These are phyloP conservation scores for Leptopilina drosophilae DNA, from an alignment of 2,888 invertebrate genomes.

Conservation along the genomic window DNA sequence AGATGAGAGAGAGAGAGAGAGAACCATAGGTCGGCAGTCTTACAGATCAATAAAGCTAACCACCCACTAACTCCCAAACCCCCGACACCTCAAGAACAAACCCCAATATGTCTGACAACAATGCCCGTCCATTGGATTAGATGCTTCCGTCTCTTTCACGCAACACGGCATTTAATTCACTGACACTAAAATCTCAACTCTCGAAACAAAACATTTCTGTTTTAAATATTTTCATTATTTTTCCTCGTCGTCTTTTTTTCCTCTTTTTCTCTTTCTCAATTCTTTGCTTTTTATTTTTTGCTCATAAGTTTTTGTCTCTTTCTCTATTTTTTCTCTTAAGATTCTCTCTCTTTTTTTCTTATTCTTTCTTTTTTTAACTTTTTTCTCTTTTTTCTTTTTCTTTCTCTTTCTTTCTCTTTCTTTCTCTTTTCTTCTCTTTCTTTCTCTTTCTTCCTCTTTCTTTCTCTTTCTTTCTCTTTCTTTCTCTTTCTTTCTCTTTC, in stretches of 20 bases:
- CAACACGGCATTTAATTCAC: slow-evolving; percentile 48
- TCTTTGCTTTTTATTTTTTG: too few relatives aligned
- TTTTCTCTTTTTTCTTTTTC: too few relatives aligned
- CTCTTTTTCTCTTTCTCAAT: not conserved
- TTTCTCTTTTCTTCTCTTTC: not conserved
- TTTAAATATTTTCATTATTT: not conserved
- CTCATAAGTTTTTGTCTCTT: too few relatives aligned
- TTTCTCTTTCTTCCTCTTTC: not conserved
- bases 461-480: too few relatives aligned
- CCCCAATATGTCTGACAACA: slow-evolving; percentile 75
- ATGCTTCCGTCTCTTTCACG: slow-evolving; percentile 63
- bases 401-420: not conserved
- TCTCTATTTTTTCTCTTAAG: too few relatives aligned
- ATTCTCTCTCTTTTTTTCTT: too few relatives aligned
- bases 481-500: too few relatives aligned
- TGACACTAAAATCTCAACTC: slow-evolving; percentile 4
- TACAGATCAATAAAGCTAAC: slow-evolving; percentile 78
- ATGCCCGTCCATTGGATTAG: slow-evolving; percentile 73
- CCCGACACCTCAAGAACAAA: slow-evolving; percentile 75
- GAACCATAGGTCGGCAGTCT: slow-evolving; percentile 73
- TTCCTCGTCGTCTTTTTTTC: slow-evolving; percentile 10
- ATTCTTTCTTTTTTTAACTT: too few relatives aligned
- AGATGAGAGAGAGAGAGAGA: slow-evolving; percentile 49
- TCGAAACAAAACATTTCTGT: slow-evolving; percentile 25
- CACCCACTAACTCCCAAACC: slow-evolving; percentile 64